Conservation (phyloP, 2,113 vertebrate genomes). For the Eretmochelys imbricata region DNA sequence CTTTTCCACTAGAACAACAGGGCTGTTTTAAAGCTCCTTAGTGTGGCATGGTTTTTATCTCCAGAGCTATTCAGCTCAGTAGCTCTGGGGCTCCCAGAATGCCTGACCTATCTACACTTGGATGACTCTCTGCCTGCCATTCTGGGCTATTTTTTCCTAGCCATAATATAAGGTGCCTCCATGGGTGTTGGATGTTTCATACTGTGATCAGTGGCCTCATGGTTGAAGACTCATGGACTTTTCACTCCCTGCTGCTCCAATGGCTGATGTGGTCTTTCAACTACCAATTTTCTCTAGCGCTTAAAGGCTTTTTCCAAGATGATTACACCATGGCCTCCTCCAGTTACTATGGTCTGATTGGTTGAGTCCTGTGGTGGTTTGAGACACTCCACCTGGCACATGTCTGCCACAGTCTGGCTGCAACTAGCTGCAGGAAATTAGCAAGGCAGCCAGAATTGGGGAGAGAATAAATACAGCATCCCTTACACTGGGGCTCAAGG, state of each 20-base stretch:
- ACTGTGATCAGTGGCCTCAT: accelerated
- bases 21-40: accelerated
- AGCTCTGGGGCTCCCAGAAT: accelerated
- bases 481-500: background rate
- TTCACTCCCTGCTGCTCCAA: background rate
- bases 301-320: background rate
- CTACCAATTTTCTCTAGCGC: background rate
- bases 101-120: accelerated
- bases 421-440: too few relatives aligned
- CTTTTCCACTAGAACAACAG: background rate
- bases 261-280: background rate
- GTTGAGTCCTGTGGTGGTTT: background rate
- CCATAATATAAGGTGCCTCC: background rate
- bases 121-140: accelerated
- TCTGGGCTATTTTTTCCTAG: accelerated
- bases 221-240: background rate
- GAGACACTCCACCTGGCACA: too few relatives aligned
- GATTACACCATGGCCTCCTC: background rate
- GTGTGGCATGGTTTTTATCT: background rate
- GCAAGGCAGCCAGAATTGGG: background rate
- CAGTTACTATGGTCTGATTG: background rate
- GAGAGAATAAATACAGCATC: background rate
- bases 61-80: background rate
- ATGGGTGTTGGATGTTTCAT: background rate
- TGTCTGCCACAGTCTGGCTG: too few relatives aligned